Conservation (phyloP, 53 echinoderm and acorn worm genomes). For the Paracentrotus lividus region DNA sequence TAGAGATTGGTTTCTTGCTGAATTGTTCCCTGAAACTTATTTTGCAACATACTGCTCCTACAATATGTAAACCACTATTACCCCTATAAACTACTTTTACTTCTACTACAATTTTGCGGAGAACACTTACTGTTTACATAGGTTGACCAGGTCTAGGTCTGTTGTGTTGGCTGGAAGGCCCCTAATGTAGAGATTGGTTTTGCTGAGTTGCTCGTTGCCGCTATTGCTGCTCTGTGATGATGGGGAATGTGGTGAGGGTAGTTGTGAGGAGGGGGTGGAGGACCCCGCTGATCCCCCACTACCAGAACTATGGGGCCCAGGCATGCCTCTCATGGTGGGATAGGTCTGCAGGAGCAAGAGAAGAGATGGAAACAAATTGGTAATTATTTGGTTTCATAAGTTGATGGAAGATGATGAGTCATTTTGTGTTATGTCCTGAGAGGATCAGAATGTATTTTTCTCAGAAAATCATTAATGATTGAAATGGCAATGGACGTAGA, state of each 20-base stretch:
- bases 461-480: background rate
- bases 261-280: slow-evolving; percentile 90
- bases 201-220: slow-evolving; percentile 91
- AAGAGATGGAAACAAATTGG: slow-evolving; percentile 31
- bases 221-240: slow-evolving; percentile 81
- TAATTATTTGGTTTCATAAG: background rate
- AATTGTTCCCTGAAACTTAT: slow-evolving; percentile 83
- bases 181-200: slow-evolving; percentile 97
- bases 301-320: slow-evolving; percentile 92
- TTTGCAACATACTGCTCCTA: no score
- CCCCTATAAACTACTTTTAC: background rate
- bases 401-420: background rate
- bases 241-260: slow-evolving; percentile 94
- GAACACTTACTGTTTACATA: slow-evolving; percentile 93
- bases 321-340: slow-evolving; percentile 94
- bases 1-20: slow-evolving; percentile 94
- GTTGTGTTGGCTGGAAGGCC: slow-evolving; percentile 96
- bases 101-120: background rate
- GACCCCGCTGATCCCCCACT: slow-evolving; percentile 88
- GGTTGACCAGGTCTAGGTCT: slow-evolving; percentile 91
- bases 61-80: no score
- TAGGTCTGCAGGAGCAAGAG: slow-evolving; percentile 77
- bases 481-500: background rate
- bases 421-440: no score
- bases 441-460: no score